Percentiles rank a stretch among this genome's conserved stretches.
Evolutionary conservation across 2,797 vertebrate species (phyloP).

Genomic region (Pristis pectinata): DNA sequence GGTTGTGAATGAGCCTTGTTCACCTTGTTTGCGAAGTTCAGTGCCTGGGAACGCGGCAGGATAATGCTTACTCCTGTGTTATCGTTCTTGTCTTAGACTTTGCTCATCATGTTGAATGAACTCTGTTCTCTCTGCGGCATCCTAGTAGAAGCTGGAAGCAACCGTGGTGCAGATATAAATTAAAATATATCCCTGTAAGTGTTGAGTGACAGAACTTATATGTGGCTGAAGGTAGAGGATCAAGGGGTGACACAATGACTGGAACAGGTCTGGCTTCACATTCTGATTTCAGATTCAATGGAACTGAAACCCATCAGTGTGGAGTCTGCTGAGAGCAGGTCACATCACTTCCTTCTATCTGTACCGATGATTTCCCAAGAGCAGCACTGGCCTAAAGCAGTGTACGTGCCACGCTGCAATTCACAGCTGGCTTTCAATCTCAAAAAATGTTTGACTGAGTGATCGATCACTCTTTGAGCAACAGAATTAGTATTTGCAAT

Average conservation of each 20-base stretch:
- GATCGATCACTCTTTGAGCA: background rate
- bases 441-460: conserved; percentile 7
- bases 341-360: conserved; percentile 16
- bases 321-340: background rate
- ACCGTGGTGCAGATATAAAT: background rate
- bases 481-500: background rate
- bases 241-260: background rate
- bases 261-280: background rate
- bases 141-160: background rate
- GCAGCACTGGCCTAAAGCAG: conserved; percentile 16
- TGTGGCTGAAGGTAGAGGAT: background rate
- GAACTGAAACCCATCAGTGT: conserved; percentile 6
- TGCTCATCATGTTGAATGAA: background rate
- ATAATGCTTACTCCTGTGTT: too few species aligned
- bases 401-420: background rate
- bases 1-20: background rate
- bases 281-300: conserved; percentile 16
- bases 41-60: background rate
- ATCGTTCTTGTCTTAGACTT: background rate
- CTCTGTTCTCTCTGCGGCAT: background rate
- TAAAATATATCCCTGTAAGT: background rate
- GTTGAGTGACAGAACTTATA: background rate
- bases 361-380: conserved; percentile 27
- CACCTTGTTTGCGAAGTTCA: too few species aligned
- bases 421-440: background rate